Percentiles rank a stretch among this genome's conserved stretches.
These are phyloP conservation scores for Colius striatus DNA, from an alignment of 2,113 vertebrate species.

Conservation along the genomic window DNA sequence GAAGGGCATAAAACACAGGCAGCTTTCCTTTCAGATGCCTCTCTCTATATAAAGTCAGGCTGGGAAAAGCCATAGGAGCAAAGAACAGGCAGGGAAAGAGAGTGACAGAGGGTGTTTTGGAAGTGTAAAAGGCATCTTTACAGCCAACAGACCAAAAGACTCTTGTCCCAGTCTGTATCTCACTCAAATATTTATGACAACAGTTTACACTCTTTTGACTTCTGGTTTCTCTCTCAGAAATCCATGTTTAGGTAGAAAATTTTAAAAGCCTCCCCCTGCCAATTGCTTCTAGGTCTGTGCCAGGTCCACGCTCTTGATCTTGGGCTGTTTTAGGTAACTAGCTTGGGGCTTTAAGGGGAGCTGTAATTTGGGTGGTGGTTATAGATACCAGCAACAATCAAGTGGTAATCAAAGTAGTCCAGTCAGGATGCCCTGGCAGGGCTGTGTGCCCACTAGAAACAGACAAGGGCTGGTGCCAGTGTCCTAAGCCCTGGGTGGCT, in stretches of 20 bases:
- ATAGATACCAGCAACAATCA: neutral
- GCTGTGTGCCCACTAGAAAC: neutral
- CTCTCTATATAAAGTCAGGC: neutral
- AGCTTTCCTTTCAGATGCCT: neutral
- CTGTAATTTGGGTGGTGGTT: slow-evolving; percentile 53
- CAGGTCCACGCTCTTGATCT: neutral
- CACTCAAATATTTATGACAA: slow-evolving; percentile 29
- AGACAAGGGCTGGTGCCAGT: neutral
- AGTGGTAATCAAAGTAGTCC: neutral
- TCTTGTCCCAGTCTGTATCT: slow-evolving; percentile 36
- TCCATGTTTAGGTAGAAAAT: slow-evolving; percentile 39
- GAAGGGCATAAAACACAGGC: slow-evolving; percentile 30
- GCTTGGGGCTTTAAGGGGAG: slow-evolving; percentile 24
- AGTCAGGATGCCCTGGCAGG: neutral
- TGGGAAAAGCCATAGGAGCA: slow-evolving; percentile 15
- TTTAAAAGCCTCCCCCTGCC: slow-evolving; percentile 24
- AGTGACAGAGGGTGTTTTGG: neutral
- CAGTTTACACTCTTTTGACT: slow-evolving; percentile 18
- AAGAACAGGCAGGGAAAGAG: neutral
- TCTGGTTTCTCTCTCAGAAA: slow-evolving; percentile 39
- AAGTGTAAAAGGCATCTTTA: slow-evolving; percentile 37
- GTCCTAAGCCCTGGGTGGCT: neutral
- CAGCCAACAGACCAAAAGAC: slow-evolving; percentile 1
- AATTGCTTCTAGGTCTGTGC: slow-evolving; percentile 29
- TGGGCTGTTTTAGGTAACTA: neutral